Evolutionary conservation across 2,797 vertebrate genomes (phyloP), one percentile per base, ranked within the genome.

Genomic region (Paedocypris micromegethes): DNA sequence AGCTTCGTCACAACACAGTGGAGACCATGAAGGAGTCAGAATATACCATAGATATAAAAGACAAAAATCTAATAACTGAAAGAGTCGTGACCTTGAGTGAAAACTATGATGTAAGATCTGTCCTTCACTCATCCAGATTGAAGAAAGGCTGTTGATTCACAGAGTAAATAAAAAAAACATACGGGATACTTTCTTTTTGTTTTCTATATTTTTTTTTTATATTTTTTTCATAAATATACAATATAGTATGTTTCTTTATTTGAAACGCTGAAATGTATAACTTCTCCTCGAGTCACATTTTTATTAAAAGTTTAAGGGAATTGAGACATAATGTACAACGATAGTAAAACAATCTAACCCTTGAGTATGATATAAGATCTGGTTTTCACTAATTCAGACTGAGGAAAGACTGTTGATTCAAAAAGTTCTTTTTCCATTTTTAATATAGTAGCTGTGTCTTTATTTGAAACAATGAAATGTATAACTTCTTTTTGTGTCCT

Each of bases 1-100:
- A 84, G 53, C 53, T 72, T 72, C 57, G 81, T 74, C 74, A 79
- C 72, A 69, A 57, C 64, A 65, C 62, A 48, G 54, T 62, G 74
- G 56, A 38, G 39, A 66, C 6, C 62, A 72, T 61, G 63, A 81
- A 42, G n/a, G 46, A 23, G 56, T 49, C 49, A 77, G 23, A 23
- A 23, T 23, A 23, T 23, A 23, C 23, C 23, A 23, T 62, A 51
- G 23, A 64, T 40, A 42, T 57, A 51, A 54, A 53, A 52, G 67
- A 9, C 41, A 48, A 50, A 37, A 49, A 4, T 46, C 51, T 58
- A 72, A 68, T 9, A 45, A 50, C 43, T 49, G 44, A 54, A 64
- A 49, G n/a, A 63, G 62, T 58, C 46, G 37, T 72, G 48, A 72
- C 60, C 65, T 60, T 57, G 57, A 54, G 40, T 68, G 51, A 56